Percentiles rank a stretch among this genome's conserved stretches.
These are phyloP conservation scores for Toxonevra muliebris DNA, from an alignment of 2,888 invertebrate species.

Conservation along the genomic window DNA sequence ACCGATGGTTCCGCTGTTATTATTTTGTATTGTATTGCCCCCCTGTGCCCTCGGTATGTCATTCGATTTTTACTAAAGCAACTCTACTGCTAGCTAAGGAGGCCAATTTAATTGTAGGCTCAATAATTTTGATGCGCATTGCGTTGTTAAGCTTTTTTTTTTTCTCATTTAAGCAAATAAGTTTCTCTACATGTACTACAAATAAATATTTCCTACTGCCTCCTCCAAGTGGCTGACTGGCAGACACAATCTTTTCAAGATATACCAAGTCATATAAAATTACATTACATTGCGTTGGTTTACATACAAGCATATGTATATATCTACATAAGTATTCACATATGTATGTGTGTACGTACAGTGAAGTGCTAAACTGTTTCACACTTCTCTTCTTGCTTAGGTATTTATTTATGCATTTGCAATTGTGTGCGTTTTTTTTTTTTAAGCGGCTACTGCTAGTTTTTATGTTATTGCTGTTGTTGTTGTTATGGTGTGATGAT, in stretches of 20 bases:
- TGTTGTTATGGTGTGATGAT: too few relatives aligned
- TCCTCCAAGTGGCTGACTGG: not conserved
- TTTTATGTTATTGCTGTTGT: too few relatives aligned
- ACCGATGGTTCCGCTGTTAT: constrained; percentile 13
- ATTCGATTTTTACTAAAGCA: too few relatives aligned
- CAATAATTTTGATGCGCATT: constrained; percentile 46
- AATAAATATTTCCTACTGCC: too few relatives aligned
- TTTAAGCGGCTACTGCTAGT: too few relatives aligned
- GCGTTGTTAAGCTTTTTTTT: not conserved
- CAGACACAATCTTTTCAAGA: not conserved
- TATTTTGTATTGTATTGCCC: constrained; percentile 27
- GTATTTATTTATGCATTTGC: constrained; percentile 16
- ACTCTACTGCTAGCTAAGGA: constrained; percentile 23
- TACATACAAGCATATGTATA: constrained; percentile 9
- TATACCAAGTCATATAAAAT: too few relatives aligned
- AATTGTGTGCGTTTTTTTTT: constrained; percentile 10
- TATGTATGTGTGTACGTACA: not conserved
- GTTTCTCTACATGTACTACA: too few relatives aligned
- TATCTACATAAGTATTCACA: not conserved
- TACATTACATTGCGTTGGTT: constrained; percentile 20
- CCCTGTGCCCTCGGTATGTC: constrained; percentile 36
- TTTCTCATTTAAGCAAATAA: too few relatives aligned
- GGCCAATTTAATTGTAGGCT: constrained; percentile 55
- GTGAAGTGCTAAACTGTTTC: not conserved
- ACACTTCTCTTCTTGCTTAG: not conserved